These are phyloP conservation scores for Hozukius guyotensis DNA, from an alignment of 2,797 vertebrate species.

Conservation along the genomic window DNA sequence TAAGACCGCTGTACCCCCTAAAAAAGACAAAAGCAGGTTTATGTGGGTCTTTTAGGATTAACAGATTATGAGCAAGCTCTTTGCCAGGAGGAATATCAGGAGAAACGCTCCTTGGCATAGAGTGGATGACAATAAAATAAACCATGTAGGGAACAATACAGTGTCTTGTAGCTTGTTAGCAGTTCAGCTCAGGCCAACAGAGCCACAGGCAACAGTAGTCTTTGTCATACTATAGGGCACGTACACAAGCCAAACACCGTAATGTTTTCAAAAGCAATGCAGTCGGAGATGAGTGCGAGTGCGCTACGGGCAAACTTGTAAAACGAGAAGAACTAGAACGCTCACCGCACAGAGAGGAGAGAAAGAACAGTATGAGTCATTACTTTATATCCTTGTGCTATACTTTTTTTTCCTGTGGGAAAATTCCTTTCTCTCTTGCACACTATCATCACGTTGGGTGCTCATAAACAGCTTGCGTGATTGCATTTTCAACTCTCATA, in stretches of 20 bases:
- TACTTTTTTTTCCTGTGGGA: neutral
- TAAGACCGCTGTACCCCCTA: no score
- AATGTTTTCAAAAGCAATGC: neutral
- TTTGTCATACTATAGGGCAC: neutral
- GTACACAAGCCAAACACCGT: neutral
- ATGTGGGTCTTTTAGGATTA: neutral
- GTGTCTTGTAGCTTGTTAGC: neutral
- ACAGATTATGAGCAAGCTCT: neutral
- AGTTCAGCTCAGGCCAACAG: neutral
- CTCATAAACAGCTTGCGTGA: neutral
- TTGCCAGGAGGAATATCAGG: neutral
- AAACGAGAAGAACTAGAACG: conserved; percentile 29
- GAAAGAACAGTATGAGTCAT: neutral
- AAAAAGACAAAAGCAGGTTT: no score
- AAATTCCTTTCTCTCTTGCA: neutral
- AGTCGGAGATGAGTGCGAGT: neutral
- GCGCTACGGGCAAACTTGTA: neutral
- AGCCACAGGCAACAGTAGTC: neutral
- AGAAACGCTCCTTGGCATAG: neutral
- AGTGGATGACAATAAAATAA: neutral
- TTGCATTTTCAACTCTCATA: neutral
- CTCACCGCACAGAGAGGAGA: neutral
- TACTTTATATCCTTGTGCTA: neutral
- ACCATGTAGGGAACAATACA: neutral
- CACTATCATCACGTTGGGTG: neutral